phyloP scores from a whole-genome alignment of 2,797 vertebrate genomes.

The Takifugu rubripes region DNA sequence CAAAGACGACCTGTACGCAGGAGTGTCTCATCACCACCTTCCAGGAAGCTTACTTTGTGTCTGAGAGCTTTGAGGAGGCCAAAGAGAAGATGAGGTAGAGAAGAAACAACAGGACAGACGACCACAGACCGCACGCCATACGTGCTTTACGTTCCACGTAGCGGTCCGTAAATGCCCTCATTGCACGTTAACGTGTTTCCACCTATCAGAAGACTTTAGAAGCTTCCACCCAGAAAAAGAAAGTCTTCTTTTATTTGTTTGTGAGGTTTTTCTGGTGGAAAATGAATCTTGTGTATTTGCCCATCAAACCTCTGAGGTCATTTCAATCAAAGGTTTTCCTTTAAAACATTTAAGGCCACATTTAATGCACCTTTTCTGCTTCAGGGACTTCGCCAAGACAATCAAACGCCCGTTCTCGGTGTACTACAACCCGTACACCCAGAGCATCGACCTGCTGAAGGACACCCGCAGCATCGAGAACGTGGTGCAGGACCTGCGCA shows the following conservation, averaged over 20 bases:
- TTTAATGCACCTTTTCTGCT: background rate
- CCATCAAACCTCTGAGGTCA: too few relatives aligned
- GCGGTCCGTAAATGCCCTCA: too few relatives aligned
- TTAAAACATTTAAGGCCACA: background rate
- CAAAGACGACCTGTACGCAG: constrained; percentile 88
- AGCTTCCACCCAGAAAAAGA: too few relatives aligned
- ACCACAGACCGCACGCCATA: background rate
- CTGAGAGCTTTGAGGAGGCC: constrained; percentile 97
- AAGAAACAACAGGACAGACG: background rate
- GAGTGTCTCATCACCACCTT: constrained; percentile 98
- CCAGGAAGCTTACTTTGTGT: constrained; percentile 96
- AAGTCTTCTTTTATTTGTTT: too few relatives aligned
- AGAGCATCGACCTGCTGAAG: constrained; percentile 92
- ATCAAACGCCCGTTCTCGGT: constrained; percentile 94
- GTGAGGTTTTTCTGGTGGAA: too few relatives aligned
- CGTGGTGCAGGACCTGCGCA: constrained; percentile 92
- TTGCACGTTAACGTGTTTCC: too few relatives aligned
- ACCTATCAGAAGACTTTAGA: too few relatives aligned
- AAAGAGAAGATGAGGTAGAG: constrained; percentile 96
- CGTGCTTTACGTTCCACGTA: background rate
- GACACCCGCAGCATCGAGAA: constrained; percentile 92
- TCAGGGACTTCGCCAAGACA: constrained; percentile 92
- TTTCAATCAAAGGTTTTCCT: too few relatives aligned
- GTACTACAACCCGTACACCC: constrained; percentile 95
- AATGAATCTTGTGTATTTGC: too few relatives aligned